Conservation (phyloP, 1,140 invertebrate genomes). For the Rhynchophorus ferrugineus region DNA sequence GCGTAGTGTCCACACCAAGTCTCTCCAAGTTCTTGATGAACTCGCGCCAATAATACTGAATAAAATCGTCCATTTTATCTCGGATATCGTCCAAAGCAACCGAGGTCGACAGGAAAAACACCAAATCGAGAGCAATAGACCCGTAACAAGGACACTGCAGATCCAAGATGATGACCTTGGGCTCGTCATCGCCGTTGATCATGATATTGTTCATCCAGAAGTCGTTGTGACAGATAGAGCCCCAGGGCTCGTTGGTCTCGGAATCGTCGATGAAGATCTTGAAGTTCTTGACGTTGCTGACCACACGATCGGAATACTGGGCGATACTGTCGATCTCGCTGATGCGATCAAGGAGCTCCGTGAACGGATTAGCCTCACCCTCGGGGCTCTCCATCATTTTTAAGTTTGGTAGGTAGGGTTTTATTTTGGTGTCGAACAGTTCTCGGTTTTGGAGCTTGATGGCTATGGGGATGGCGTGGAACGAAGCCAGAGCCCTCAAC, state of each 20-base stretch:
- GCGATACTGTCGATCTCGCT: background rate
- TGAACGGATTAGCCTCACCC: background rate
- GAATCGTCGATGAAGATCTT: background rate
- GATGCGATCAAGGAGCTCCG: background rate
- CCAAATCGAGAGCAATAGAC: slow-evolving; percentile 38
- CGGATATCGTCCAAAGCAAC: slow-evolving; percentile 34
- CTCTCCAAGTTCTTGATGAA: slow-evolving; percentile 34
- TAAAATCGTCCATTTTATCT: slow-evolving; percentile 38
- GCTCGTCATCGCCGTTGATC: slow-evolving; percentile 32
- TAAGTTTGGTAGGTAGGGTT: slow-evolving; percentile 26
- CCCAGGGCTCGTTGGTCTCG: slow-evolving; percentile 37
- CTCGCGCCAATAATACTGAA: slow-evolving; percentile 43
- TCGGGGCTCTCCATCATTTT: background rate
- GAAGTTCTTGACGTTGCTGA: background rate
- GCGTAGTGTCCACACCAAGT: slow-evolving; percentile 8
- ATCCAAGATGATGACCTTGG: slow-evolving; percentile 1
- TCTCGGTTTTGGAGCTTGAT: slow-evolving; percentile 38
- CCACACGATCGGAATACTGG: background rate
- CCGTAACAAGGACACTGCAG: background rate
- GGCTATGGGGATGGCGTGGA: slow-evolving; percentile 40
- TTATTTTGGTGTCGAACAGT: slow-evolving; percentile 37
- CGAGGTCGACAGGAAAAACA: slow-evolving; percentile 47
- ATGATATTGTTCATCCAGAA: slow-evolving; percentile 56
- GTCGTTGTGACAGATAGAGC: slow-evolving; percentile 47
- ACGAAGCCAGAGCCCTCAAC: slow-evolving; percentile 34